Base-by-base conservation (phyloP, 2,888 invertebrate genomes). In the Epicampocera succincta region DNA sequence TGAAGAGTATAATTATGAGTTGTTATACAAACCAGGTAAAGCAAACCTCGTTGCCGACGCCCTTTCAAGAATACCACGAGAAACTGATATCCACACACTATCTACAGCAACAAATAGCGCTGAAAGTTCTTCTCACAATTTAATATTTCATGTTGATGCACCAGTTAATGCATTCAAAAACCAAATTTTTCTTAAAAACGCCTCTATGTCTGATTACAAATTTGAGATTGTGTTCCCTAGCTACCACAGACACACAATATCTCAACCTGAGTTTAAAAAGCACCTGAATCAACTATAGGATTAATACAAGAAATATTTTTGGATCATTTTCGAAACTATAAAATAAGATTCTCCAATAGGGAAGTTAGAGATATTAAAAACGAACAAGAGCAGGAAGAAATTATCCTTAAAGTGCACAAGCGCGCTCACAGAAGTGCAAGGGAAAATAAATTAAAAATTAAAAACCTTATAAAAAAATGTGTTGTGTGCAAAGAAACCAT, bases 31-130 rank as follows among this genome's bases (percentile, higher is more conserved):
- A 17, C 48, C 48, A 48, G 48, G 48, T 2, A 48, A 48, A 17
- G 48, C 48, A 15, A 76, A 81, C 50, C 46, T 65, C 1, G 80
- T 81, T 9, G 80, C 72, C 1, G 80, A 77, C 50, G 69, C 77
- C 73, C 29, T 78, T 11, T 78, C 78, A 0, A 77, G 77, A 40
- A 69, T 68, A 19, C 52, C 52, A 52, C 52, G 1, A 1, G 52
- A 52, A 52, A 52, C 52, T 13, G 12, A 52, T 52, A 52, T 52
- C 12, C 52, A 52, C 29, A 52, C 52, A 52, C 52, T 52, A 44
- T 44, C 44, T 44, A 44, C n/a, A 44, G 44, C 44, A 44, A 44
- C 44, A 15, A 44, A 61, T 44, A 42, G 61, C n/a, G 44, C 42
- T 21, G 44, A 61, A 17, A 61, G 61, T 56, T 56, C 56, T 1